Conservation (phyloP, 2,797 vertebrate species). For the Xenentodon cancila region DNA sequence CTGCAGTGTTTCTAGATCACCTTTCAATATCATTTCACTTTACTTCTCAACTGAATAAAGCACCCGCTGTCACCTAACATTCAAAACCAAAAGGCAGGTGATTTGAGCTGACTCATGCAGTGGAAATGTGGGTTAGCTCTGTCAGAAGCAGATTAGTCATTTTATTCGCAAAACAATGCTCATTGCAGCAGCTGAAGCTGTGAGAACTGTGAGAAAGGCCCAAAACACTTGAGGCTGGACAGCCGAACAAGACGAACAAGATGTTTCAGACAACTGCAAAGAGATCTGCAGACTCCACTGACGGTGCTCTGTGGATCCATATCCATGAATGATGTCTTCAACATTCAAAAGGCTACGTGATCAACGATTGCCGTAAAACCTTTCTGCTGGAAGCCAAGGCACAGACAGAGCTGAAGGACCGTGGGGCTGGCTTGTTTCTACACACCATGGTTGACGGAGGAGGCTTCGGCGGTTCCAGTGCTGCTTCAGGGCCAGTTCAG, state of each 20-base stretch:
- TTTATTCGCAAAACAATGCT: conserved; percentile 11
- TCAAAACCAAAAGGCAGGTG: conserved; percentile 5
- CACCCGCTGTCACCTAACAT: neutral
- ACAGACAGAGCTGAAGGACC: neutral
- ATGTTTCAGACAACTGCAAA: neutral
- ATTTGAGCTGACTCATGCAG: neutral
- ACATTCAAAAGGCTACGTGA: neutral
- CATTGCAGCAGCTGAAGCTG: neutral
- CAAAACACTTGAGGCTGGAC: neutral
- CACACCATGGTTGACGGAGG: no score
- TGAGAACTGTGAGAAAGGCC: neutral
- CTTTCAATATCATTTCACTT: neutral
- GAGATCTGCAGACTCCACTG: neutral
- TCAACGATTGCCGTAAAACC: neutral
- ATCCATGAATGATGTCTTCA: conserved; percentile 3
- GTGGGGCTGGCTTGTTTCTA: neutral
- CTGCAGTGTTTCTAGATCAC: neutral
- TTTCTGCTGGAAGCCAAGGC: neutral
- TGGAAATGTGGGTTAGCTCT: conserved; percentile 1
- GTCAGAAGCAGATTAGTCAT: conserved; percentile 16
- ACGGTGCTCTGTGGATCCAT: neutral
- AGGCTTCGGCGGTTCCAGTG: no score
- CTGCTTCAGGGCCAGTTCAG: no score
- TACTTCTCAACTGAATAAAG: neutral
- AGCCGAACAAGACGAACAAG: conserved; percentile 1